Evolutionary conservation across 2,888 invertebrate species (phyloP).

Genomic region (Agonopterix heracliana): DNA sequence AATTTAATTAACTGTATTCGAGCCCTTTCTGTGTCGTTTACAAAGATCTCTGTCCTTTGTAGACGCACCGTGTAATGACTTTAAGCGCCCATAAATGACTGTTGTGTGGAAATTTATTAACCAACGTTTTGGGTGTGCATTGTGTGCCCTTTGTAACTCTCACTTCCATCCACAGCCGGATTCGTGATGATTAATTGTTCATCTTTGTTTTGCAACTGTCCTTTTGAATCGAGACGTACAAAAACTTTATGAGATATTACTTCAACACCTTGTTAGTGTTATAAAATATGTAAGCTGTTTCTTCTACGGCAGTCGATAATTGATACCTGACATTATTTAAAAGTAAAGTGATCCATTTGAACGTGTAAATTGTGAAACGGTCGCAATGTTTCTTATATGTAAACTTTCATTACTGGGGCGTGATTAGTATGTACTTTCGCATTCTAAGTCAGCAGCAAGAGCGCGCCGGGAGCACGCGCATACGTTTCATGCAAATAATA

Average conservation of each 20-base stretch:
- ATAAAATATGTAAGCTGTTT: constrained; percentile 21
- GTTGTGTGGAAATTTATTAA: constrained; percentile 67
- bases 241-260: constrained; percentile 24
- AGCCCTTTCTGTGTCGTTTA: constrained; percentile 56
- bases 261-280: constrained; percentile 23
- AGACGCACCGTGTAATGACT: constrained; percentile 67
- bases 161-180: constrained; percentile 31
- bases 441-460: constrained; percentile 15
- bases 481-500: constrained; percentile 64
- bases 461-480: constrained; percentile 48
- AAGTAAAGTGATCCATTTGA: no score
- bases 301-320: constrained; percentile 9
- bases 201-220: constrained; percentile 34
- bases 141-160: constrained; percentile 44
- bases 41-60: constrained; percentile 59
- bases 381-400: no score
- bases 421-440: constrained; percentile 1
- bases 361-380: no score
- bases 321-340: no score
- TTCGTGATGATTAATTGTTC: constrained; percentile 50
- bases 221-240: constrained; percentile 23
- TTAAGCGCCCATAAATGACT: constrained; percentile 64
- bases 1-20: constrained; percentile 71
- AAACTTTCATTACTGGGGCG: no score
- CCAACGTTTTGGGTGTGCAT: constrained; percentile 48